Evolutionary conservation across 2,797 vertebrate species (phyloP), one percentile per base, ranked within the genome.

Genomic region (Micrastur ruficollis): DNA sequence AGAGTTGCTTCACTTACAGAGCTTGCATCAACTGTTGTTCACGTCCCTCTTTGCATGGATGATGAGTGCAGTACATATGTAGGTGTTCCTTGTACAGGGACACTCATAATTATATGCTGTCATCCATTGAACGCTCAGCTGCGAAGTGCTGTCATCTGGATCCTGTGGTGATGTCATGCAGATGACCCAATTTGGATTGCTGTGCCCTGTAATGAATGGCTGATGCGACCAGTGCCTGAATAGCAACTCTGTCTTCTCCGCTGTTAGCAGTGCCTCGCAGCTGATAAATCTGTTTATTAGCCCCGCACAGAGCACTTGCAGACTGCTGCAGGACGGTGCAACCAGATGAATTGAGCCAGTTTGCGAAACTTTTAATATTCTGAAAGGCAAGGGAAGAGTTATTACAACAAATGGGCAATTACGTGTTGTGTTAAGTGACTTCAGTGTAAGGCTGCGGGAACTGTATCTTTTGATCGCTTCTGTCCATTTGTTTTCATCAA

Each of bases 121-220:
- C 70, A 8, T 5, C 56, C 15, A 1, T 4, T 7, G 49, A 16
- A 3, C 19, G 3, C 71, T 53, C 34, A 1, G 44, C 63, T 42
- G 63, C 46, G 0, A 3, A 19, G 71, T 2, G 26, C 67, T n/a
- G 40, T 49, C 23, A 7, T 4, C 61, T 8, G 9, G 7, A 3
- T 27, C 32, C 40, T 2, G 25, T 2, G 50, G 1, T 40, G 72
- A 3, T 53, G 70, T 12, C 56, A 7, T 2, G 0, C 16, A 1
- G 17, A 3, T 83, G 67, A 32, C 85, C 75, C 86, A 26, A 23
- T 68, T 79, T 32, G 36, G 80, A 8, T 49, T 12, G 12, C 79
- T 13, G 29, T 50, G 70, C 49, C 70, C 72, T 26, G 36, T 50
- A 40, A 53, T 17, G 55, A 76, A 5, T 1, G 32, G 52, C 53